Percentiles rank a stretch among this genome's conserved stretches.
These are phyloP conservation scores for Alouatta palliata DNA, from an alignment of 2,113 vertebrate genomes.

Conservation along the genomic window DNA sequence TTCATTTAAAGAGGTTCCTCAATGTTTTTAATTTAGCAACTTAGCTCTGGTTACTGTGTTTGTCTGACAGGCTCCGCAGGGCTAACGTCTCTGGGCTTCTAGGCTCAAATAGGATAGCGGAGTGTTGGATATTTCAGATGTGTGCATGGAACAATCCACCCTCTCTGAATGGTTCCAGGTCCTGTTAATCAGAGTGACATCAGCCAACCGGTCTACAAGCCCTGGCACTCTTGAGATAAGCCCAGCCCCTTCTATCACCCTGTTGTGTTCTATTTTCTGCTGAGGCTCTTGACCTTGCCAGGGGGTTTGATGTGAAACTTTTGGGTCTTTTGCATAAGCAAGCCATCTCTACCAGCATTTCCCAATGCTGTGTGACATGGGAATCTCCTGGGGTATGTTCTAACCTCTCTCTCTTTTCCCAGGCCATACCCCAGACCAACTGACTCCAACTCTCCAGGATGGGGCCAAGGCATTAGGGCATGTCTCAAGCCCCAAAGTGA, in stretches of 20 bases:
- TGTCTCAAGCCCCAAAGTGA: background rate
- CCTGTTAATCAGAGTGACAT: background rate
- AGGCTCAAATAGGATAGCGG: background rate
- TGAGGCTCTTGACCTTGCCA: background rate
- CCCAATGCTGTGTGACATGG: background rate
- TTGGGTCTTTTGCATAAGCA: background rate
- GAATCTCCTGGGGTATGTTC: background rate
- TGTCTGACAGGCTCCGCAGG: background rate
- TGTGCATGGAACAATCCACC: background rate
- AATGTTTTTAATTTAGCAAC: background rate
- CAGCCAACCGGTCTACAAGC: background rate
- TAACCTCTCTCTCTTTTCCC: background rate
- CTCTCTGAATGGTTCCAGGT: too few relatives aligned
- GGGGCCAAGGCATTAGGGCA: background rate
- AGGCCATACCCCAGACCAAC: background rate
- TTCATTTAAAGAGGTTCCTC: background rate
- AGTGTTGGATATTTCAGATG: background rate
- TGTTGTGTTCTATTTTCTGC: background rate
- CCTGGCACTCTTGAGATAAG: background rate
- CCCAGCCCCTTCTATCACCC: background rate
- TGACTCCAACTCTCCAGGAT: background rate
- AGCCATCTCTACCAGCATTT: background rate
- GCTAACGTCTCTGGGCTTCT: background rate
- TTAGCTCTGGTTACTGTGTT: background rate
- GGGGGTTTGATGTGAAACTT: background rate